phyloP scores from a whole-genome alignment of 2,797 vertebrate species.

The Morelia viridis region DNA sequence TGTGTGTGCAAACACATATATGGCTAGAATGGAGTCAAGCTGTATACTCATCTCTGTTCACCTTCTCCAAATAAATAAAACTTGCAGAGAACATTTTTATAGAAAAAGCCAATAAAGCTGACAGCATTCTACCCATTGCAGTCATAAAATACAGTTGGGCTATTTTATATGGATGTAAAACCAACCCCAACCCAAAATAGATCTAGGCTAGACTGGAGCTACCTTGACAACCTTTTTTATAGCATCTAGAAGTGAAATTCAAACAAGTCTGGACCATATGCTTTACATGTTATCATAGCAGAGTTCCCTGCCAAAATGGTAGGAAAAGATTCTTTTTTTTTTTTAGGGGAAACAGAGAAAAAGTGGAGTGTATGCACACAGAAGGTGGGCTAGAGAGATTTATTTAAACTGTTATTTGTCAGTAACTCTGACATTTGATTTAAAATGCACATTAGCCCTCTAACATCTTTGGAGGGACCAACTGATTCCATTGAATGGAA shows the following conservation, averaged over 20 bases:
- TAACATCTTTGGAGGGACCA: constrained; percentile 35
- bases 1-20: background rate
- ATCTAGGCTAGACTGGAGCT: constrained; percentile 18
- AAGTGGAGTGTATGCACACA: background rate
- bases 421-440: background rate
- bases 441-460: constrained; percentile 33
- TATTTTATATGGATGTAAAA: background rate
- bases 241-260: background rate
- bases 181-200: background rate
- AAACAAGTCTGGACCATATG: background rate
- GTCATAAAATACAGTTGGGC: background rate
- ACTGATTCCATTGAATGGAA: constrained; percentile 28
- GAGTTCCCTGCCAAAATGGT: background rate
- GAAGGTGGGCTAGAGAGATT: background rate
- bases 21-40: background rate
- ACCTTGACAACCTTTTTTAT: background rate
- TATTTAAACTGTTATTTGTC: constrained; percentile 33
- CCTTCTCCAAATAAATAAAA: background rate
- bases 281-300: background rate
- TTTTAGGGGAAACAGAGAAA: background rate
- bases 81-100: background rate
- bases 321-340: background rate
- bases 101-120: background rate
- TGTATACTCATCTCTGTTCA: background rate
- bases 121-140: background rate